These are phyloP conservation scores for Timema podura DNA, from an alignment of 2,888 invertebrate genomes.

Conservation along the genomic window DNA sequence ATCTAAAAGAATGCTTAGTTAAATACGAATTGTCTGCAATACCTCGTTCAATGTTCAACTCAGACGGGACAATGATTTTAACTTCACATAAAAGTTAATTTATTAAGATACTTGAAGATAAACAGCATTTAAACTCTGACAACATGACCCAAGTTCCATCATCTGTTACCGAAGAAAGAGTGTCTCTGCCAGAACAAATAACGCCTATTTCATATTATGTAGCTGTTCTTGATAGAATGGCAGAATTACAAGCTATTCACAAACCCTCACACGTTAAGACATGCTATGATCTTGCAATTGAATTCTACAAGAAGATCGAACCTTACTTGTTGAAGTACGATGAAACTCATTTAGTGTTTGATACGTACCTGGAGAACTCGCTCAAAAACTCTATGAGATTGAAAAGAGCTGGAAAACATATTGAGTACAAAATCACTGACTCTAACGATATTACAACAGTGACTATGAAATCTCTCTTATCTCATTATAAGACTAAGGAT, in stretches of 20 bases:
- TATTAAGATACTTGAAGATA: not conserved
- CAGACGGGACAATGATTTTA: not conserved
- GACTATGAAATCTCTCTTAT: not conserved
- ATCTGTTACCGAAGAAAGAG: not conserved
- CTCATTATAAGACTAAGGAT: not conserved
- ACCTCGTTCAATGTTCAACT: not conserved
- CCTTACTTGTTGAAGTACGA: not conserved
- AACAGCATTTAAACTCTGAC: not conserved
- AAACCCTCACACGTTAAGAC: not conserved
- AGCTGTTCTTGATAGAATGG: not conserved
- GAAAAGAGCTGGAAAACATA: not conserved
- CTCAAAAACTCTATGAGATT: not conserved
- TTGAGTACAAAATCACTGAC: not conserved
- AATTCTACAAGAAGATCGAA: conserved; percentile 6
- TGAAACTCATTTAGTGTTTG: conserved; percentile 8
- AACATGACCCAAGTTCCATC: not conserved
- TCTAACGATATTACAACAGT: not conserved
- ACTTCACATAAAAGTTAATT: not conserved
- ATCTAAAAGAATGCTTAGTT: not conserved
- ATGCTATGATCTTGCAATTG: conserved; percentile 5
- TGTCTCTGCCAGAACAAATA: not conserved
- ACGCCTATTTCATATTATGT: not conserved
- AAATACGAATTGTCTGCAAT: not conserved
- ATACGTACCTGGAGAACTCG: not conserved
- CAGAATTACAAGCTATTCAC: not conserved